These are phyloP conservation scores for Actinostola sp. DNA, from an alignment of 92 coral and sea anemone genomes.

Conservation along the genomic window DNA sequence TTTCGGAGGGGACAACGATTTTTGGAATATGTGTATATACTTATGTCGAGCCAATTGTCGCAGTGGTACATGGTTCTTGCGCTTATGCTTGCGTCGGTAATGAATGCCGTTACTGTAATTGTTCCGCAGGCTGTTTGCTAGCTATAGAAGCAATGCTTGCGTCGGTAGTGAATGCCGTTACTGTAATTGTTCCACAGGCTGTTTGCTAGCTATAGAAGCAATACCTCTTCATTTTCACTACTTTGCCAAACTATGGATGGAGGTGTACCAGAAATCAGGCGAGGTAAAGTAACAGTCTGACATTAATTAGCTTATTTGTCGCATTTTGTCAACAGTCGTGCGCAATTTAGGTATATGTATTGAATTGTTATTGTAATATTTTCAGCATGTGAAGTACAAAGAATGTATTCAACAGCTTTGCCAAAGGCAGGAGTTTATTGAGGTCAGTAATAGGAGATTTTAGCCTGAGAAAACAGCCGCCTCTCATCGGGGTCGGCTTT, in stretches of 20 bases:
- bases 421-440: conserved; percentile 88
- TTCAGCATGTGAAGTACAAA: conserved; percentile 80
- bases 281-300: conserved; percentile 81
- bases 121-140: conserved; percentile 80
- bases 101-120: neutral
- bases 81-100: too few species aligned
- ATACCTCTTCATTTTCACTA: conserved; percentile 85
- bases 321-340: too few species aligned
- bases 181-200: conserved; percentile 54
- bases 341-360: too few species aligned
- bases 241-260: conserved; percentile 96
- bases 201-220: conserved; percentile 92
- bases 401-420: conserved; percentile 84
- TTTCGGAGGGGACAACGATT: too few species aligned
- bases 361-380: too few species aligned
- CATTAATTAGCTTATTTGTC: too few species aligned
- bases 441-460: conserved; percentile 58
- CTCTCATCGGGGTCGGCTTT: too few species aligned
- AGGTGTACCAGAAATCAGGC: conserved; percentile 87
- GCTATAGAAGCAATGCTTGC: conserved; percentile 94
- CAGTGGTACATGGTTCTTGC: too few species aligned
- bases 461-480: neutral
- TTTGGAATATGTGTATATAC: too few species aligned
- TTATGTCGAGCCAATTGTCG: neutral
- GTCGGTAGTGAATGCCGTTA: too few species aligned